Evolutionary conservation across 2,113 vertebrate species (phyloP), one percentile per base, ranked within the genome.

Genomic region (Macheiramphus alcinus): DNA sequence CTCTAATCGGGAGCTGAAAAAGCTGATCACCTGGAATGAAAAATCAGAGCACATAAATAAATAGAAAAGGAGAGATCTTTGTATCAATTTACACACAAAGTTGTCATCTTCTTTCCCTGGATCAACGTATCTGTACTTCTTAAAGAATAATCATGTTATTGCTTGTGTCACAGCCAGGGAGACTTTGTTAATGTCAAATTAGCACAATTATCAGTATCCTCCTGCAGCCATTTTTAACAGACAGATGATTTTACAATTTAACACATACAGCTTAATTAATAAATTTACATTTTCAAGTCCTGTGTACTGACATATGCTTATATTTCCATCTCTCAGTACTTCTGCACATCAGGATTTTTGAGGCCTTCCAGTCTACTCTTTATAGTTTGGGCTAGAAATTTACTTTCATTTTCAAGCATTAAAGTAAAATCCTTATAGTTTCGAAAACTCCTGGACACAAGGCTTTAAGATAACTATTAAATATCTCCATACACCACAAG

Each of bases 1-100:
- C 55, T 99, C 99, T 83, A 99, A 97, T 58, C 99, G 98, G 80
- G 98, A 99, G 95, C 99, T 99, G 97, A 99, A 99, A 96, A 99
- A 99, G 86, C 99, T 98, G 78, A 99, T 99, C 97, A 99, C 99
- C 99, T 99, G 95, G 4, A 98, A 98, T 5, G 73, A 71, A 95
- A 94, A 96, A 93, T 50, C 80, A 80, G n/a, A 87, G 75, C 74
- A 78, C 71, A 58, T 74, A 75, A 97, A 94, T 61, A 94, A 85
- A 67, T 0, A 68, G 48, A 62, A 73, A 13, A 55, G 5, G 38
- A 27, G 50, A 78, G 50, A 85, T 52, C 71, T 91, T 56, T 70
- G 88, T 32, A 92, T 66, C 36, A 70, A 27, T 53, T 85, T 26
- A 58, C 29, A 66, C 58, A 38, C 1, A 5, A 45, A 73, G 62